Conservation (phyloP, 1,140 invertebrate species). For the Delia radicum region DNA sequence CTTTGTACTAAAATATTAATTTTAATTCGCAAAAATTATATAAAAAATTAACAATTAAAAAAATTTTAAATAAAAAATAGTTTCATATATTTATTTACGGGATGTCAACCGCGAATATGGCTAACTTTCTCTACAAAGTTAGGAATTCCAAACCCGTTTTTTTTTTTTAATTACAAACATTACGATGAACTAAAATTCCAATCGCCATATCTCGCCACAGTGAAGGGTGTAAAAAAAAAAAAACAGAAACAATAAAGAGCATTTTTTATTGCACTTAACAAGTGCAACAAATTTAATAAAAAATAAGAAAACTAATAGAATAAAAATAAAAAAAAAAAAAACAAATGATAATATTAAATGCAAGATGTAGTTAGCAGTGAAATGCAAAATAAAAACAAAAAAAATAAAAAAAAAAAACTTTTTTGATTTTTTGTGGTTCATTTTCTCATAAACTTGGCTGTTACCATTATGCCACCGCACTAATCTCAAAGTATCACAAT, state of each 20-base stretch:
- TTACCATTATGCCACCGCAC: not conserved
- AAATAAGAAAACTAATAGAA: not conserved
- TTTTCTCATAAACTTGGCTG: not conserved
- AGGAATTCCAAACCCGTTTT: too few species aligned
- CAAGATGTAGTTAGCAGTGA: not conserved
- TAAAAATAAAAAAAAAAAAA: not conserved
- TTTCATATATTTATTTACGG: too few species aligned
- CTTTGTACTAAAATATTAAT: too few species aligned
- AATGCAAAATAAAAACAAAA: not conserved
- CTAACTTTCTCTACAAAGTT: too few species aligned
- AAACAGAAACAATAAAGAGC: not conserved
- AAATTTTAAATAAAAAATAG: too few species aligned
- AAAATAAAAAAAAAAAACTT: not conserved
- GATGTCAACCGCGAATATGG: too few species aligned
- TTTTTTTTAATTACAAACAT: too few species aligned
- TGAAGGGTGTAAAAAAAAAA: not conserved
- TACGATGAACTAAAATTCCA: not conserved
- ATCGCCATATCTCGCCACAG: too few species aligned
- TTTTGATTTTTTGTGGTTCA: not conserved
- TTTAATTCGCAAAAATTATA: too few species aligned
- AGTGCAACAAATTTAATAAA: not conserved
- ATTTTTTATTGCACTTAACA: not conserved
- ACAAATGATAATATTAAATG: not conserved
- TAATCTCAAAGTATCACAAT: not conserved
- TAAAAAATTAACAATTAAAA: too few species aligned